These are phyloP conservation scores for Nomada goodeniana DNA, from an alignment of 2,888 invertebrate species.

Conservation along the genomic window DNA sequence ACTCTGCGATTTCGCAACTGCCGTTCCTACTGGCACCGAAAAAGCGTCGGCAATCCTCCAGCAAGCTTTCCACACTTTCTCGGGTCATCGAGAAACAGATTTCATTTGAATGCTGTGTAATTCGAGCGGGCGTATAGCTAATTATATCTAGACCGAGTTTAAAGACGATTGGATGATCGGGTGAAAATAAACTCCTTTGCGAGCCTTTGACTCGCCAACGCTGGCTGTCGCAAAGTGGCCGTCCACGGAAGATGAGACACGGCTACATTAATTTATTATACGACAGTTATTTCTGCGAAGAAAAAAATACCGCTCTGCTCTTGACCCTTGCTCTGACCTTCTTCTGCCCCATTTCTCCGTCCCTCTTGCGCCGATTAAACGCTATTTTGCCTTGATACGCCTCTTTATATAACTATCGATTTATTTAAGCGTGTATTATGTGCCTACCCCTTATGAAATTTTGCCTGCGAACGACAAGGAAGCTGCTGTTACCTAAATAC, in stretches of 20 bases:
- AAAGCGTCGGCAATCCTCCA: not conserved
- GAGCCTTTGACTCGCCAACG: constrained; percentile 4
- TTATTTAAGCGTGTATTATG: constrained; percentile 42
- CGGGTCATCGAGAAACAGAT: not conserved
- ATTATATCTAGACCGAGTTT: not conserved
- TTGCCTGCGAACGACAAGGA: constrained; percentile 19
- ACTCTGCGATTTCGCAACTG: not conserved
- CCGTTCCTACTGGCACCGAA: not conserved
- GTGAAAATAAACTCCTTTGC: not conserved
- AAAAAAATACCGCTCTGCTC: constrained; percentile 49
- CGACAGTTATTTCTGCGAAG: constrained; percentile 48
- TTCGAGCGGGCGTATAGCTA: not conserved
- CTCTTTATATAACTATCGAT: constrained; percentile 46
- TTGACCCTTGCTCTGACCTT: constrained; percentile 50
- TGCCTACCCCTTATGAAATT: constrained; percentile 15
- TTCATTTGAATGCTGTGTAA: not conserved
- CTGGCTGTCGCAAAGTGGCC: constrained; percentile 16
- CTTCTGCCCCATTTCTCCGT: constrained; percentile 53
- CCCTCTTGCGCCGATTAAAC: constrained; percentile 49
- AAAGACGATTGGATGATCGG: no score
- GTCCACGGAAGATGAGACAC: constrained; percentile 20
- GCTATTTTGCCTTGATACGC: constrained; percentile 33
- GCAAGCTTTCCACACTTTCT: not conserved
- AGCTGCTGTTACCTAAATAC: not conserved
- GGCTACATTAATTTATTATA: constrained; percentile 41